These are phyloP conservation scores for Netelia melanura DNA, from an alignment of 2,888 invertebrate genomes.

Conservation along the genomic window DNA sequence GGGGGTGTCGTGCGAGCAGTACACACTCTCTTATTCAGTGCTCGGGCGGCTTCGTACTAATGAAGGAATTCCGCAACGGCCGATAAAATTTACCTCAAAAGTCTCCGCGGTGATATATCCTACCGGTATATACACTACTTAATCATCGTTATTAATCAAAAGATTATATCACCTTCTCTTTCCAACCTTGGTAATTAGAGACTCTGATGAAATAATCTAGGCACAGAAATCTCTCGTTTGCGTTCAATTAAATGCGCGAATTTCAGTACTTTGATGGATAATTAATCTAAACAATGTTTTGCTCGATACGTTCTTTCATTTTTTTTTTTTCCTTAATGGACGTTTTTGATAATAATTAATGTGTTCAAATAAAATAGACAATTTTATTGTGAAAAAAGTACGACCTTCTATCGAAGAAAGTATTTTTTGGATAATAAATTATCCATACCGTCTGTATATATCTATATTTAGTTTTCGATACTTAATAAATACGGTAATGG, in stretches of 20 bases:
- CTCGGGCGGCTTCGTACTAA: conserved; percentile 42
- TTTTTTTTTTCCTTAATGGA: no score
- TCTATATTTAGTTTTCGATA: not conserved
- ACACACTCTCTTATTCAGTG: conserved; percentile 37
- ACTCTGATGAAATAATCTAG: not conserved
- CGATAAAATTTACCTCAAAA: conserved; percentile 57
- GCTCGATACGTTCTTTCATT: no score
- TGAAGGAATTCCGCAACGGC: conserved; percentile 56
- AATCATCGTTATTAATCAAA: conserved; percentile 28
- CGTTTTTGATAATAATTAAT: no score
- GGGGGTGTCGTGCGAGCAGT: conserved; percentile 6
- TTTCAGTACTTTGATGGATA: not conserved
- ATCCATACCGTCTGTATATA: not conserved
- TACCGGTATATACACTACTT: conserved; percentile 26
- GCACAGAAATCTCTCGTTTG: not conserved
- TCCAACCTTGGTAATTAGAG: conserved; percentile 9
- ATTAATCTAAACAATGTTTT: not conserved
- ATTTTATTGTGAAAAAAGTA: not conserved
- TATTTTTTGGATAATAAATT: not conserved
- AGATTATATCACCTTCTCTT: conserved; percentile 35
- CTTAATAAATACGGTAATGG: conserved; percentile 48
- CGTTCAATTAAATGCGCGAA: not conserved
- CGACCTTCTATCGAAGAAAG: not conserved
- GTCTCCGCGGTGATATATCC: conserved; percentile 17
- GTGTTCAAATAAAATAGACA: no score